These are phyloP conservation scores for Drosophila stalkeri DNA, from an alignment of 2,888 invertebrate species.

Conservation along the genomic window DNA sequence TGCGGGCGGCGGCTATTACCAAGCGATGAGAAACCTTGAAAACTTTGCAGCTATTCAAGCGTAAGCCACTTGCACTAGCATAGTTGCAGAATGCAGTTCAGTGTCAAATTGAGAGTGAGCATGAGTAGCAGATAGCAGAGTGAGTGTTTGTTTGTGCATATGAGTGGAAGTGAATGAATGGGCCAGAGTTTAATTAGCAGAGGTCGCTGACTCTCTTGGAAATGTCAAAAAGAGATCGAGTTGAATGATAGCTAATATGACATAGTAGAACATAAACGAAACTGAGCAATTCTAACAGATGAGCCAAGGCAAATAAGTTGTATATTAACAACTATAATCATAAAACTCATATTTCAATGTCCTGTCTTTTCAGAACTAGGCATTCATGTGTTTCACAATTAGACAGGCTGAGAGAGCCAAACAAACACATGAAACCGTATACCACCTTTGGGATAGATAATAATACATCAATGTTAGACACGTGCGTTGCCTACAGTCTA, in stretches of 20 bases:
- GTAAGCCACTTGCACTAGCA: slow-evolving; percentile 46
- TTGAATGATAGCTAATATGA: not conserved
- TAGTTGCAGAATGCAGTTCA: slow-evolving; percentile 37
- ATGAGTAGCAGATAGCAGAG: not conserved
- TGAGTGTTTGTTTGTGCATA: not conserved
- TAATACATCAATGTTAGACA: slow-evolving; percentile 42
- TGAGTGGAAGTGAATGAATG: slow-evolving; percentile 14
- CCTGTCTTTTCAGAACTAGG: not conserved
- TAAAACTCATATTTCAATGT: slow-evolving; percentile 12
- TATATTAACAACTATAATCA: slow-evolving; percentile 5
- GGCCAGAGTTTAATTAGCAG: slow-evolving; percentile 63
- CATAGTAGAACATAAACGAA: not conserved
- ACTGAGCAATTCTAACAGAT: not conserved
- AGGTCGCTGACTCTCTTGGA: not conserved
- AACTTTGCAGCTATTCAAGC: slow-evolving; percentile 60
- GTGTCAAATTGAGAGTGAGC: slow-evolving; percentile 3
- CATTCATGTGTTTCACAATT: not conserved
- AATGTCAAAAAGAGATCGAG: not conserved
- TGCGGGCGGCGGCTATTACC: slow-evolving; percentile 51
- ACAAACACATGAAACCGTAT: slow-evolving; percentile 36
- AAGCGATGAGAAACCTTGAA: slow-evolving; percentile 57
- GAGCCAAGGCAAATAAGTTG: not conserved
- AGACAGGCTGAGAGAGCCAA: not conserved
- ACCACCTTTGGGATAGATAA: slow-evolving; percentile 42
- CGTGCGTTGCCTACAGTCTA: slow-evolving; percentile 32